These are phyloP conservation scores for Sarcophaga bullata DNA, from an alignment of 1,140 invertebrate genomes.

Conservation along the genomic window DNA sequence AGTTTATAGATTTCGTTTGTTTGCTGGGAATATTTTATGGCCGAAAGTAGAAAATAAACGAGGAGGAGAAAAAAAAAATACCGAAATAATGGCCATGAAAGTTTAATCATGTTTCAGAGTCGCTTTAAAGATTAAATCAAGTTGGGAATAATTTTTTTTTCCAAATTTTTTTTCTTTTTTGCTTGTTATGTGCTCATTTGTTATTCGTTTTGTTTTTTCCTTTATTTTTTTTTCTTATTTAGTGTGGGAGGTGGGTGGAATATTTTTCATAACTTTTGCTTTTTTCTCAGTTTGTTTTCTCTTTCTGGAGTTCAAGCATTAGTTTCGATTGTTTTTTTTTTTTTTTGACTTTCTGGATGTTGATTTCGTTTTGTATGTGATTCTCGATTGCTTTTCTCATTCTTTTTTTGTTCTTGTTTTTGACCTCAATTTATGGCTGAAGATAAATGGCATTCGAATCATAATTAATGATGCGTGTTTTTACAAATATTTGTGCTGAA, in stretches of 20 bases:
- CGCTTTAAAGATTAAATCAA: background rate
- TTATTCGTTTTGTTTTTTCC: background rate
- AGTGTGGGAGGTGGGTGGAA: background rate
- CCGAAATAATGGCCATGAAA: constrained; percentile 1
- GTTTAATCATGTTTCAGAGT: background rate
- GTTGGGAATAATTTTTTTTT: background rate
- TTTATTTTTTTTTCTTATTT: background rate
- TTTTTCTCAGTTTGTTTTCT: background rate
- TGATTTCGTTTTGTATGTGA: too few species aligned
- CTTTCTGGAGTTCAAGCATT: background rate
- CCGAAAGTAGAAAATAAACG: too few species aligned
- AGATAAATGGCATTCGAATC: constrained; percentile 1
- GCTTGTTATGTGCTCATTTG: background rate
- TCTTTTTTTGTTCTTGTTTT: too few species aligned
- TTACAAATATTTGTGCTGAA: background rate
- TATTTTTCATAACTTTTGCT: background rate
- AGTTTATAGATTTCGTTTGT: too few species aligned
- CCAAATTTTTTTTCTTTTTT: background rate
- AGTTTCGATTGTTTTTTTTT: too few species aligned
- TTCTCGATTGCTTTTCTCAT: too few species aligned
- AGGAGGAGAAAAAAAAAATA: background rate
- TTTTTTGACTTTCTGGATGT: too few species aligned
- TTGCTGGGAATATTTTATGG: too few species aligned
- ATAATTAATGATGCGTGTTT: constrained; percentile 6
- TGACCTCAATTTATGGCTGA: background rate